Percentiles rank a stretch among this genome's conserved stretches.
Evolutionary conservation across 2,888 invertebrate genomes (phyloP).

Genomic region (Luperina nickerlii): DNA sequence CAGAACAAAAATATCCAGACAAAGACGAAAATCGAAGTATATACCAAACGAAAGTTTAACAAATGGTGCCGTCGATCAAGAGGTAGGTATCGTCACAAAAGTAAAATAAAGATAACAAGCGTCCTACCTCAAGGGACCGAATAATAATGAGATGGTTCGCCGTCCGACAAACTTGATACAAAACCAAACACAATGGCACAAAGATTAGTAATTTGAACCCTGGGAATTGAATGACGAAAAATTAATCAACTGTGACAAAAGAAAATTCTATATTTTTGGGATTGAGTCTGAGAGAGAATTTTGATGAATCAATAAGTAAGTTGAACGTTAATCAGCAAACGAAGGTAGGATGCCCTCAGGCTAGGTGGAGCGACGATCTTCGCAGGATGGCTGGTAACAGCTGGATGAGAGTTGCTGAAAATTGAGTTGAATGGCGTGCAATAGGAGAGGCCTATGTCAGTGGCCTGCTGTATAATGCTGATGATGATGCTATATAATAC

Average conservation of each 20-base stretch:
- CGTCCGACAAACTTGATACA: constrained; percentile 47
- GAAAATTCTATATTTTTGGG: constrained; percentile 6
- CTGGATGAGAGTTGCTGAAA: background rate
- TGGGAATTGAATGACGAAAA: constrained; percentile 37
- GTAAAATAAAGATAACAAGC: constrained; percentile 60
- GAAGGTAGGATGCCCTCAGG: background rate
- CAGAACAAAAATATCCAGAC: background rate
- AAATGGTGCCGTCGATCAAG: constrained; percentile 37
- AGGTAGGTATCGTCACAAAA: constrained; percentile 27
- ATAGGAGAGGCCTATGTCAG: background rate
- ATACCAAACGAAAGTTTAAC: constrained; percentile 32
- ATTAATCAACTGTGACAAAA: constrained; percentile 36
- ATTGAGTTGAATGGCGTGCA: background rate
- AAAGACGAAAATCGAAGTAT: background rate
- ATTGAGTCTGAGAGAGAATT: background rate
- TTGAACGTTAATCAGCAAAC: background rate
- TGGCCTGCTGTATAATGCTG: background rate
- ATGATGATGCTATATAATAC: background rate
- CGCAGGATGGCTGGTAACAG: background rate
- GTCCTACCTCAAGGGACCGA: constrained; percentile 42
- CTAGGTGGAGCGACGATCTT: background rate
- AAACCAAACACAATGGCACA: constrained; percentile 34
- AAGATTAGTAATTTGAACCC: constrained; percentile 43
- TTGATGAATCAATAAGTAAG: background rate
- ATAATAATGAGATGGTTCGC: constrained; percentile 52